Evolutionary conservation across 2,113 vertebrate species (phyloP), one percentile per base, ranked within the genome.

Genomic region (Lagopus muta): DNA sequence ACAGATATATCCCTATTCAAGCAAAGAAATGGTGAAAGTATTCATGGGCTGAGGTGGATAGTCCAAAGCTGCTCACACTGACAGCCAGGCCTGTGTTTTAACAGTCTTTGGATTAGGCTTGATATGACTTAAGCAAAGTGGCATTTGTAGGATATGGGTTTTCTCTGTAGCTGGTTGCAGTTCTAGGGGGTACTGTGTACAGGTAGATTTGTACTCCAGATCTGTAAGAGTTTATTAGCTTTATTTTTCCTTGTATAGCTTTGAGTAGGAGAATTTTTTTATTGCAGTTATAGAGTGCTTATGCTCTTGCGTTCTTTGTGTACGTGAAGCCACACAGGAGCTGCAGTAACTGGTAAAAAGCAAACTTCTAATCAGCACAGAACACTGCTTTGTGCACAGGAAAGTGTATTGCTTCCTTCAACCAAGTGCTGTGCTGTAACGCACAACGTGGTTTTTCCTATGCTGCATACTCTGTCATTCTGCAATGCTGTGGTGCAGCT

Each of bases 381-480:
- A 90, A 10, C 67, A 20, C 47, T 16, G 45, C 22, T 43, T 1
- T 76, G 50, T 48, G 86, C 52, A 40, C 38, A 75, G 76, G 66
- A 58, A 86, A 52, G 42, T 36, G 67, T 86, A 40, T 48, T 52
- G 52, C 73, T 92, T 90, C 66, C 74, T 94, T 34, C 82, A 76
- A 79, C 27, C 0, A 0, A 45, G 57, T 25, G 48, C 24, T 50
- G 48, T 50, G 48, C 24, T 25, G 24, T 50, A 50, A 50, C 12
- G 24, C 48, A 25, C 13, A 50, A 50, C 48, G 25, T 25, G 48
- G 48, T 50, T 50, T 65, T 71, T 89, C 22, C 11, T 61, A 65
- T 79, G 42, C 61, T 65, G 22, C 21, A 16, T 43, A 60, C 50
- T 78, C 65, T 43, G 28, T 74, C 62, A 47, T 38, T 58, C 34